Evolutionary conservation across 2,888 invertebrate genomes (phyloP).

Genomic region (Apamea crenata): DNA sequence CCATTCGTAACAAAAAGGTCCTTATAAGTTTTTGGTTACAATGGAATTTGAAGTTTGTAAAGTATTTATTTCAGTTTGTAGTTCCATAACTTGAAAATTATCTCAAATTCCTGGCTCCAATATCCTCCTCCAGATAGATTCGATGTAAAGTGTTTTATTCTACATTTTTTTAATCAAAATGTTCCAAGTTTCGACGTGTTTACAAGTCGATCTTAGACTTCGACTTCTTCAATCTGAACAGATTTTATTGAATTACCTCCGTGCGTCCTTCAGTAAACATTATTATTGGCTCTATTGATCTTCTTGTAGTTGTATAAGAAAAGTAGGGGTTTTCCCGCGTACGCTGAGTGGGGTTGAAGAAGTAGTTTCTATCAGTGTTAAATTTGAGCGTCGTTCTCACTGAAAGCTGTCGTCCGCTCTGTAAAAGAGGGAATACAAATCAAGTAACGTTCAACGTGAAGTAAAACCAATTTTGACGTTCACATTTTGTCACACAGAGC

Average conservation of each 20-base stretch:
- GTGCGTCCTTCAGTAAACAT: neutral
- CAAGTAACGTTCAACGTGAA: neutral
- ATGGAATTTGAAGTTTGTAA: neutral
- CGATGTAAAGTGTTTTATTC: neutral
- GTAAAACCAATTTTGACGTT: neutral
- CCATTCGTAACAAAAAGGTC: neutral
- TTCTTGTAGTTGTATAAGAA: slow-evolving; percentile 9
- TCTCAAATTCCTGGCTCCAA: neutral
- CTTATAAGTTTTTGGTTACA: neutral
- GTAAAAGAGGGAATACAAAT: neutral
- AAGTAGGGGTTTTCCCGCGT: neutral
- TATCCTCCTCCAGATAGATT: neutral
- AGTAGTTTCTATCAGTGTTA: neutral
- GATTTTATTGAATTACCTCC: slow-evolving; percentile 18
- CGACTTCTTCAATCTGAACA: slow-evolving; percentile 9
- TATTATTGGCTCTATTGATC: neutral
- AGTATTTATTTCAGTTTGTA: neutral
- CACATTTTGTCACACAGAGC: neutral
- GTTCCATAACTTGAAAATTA: neutral
- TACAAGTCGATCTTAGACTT: no score
- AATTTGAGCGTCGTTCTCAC: slow-evolving; percentile 11
- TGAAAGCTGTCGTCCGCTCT: neutral
- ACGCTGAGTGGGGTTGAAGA: neutral
- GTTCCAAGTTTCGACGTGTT: neutral
- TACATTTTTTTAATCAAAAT: neutral